Conservation (phyloP, 2,888 invertebrate species). For the Diarsia rubi region DNA sequence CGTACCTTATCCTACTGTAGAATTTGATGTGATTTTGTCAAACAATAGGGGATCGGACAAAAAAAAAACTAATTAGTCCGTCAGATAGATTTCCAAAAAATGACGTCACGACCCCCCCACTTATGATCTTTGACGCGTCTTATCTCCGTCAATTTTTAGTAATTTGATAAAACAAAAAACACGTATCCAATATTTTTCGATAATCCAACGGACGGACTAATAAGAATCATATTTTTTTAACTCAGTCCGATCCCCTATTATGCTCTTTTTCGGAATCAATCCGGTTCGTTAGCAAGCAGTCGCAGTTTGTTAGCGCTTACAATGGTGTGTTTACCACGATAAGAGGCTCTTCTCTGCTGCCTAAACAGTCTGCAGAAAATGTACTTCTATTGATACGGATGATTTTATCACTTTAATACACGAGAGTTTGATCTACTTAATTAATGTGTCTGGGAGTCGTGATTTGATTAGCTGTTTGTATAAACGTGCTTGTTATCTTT, state of each 20-base stretch:
- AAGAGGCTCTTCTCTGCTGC: constrained; percentile 17
- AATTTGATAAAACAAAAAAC: too few relatives aligned
- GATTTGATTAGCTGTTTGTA: constrained; percentile 55
- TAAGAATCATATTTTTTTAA: too few relatives aligned
- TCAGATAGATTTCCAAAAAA: too few relatives aligned
- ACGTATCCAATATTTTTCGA: too few relatives aligned
- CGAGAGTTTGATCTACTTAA: constrained; percentile 36
- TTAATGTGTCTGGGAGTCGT: constrained; percentile 37
- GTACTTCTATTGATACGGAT: constrained; percentile 2
- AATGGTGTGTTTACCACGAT: constrained; percentile 3
- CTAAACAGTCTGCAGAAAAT: constrained; percentile 9
- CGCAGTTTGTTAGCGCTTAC: not conserved
- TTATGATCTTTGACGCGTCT: too few relatives aligned
- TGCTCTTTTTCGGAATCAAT: not conserved
- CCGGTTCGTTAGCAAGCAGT: not conserved
- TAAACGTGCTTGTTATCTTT: constrained; percentile 53
- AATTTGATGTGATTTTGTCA: not conserved
- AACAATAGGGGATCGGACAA: too few relatives aligned
- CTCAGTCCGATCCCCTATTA: too few relatives aligned
- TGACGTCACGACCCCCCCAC: too few relatives aligned
- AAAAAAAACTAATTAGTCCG: too few relatives aligned
- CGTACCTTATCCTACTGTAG: not conserved
- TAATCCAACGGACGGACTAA: too few relatives aligned
- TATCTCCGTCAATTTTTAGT: too few relatives aligned
- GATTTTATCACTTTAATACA: constrained; percentile 6